Conservation (phyloP, 2,888 invertebrate genomes). For the Polyploca ridens region DNA sequence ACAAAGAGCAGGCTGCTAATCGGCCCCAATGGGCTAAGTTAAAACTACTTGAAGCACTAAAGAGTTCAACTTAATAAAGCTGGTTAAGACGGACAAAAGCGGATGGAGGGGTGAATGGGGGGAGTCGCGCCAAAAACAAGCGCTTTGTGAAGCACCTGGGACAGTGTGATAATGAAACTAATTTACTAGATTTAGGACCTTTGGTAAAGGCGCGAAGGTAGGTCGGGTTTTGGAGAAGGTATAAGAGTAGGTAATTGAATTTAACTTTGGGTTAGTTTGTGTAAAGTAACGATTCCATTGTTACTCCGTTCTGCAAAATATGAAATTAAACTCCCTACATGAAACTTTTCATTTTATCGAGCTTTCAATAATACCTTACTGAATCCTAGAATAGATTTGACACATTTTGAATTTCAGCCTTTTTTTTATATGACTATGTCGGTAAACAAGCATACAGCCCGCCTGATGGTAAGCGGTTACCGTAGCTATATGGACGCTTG, state of each 20-base stretch:
- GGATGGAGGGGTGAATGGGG: conserved; percentile 19
- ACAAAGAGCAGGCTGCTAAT: conserved; percentile 43
- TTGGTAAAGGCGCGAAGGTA: conserved; percentile 19
- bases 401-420: too few species aligned
- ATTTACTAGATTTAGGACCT: conserved; percentile 57
- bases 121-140: conserved; percentile 37
- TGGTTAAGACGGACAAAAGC: conserved; percentile 39
- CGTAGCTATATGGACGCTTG: too few species aligned
- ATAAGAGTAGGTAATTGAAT: conserved; percentile 12
- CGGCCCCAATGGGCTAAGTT: conserved; percentile 33
- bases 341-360: too few species aligned
- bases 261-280: background rate
- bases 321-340: too few species aligned
- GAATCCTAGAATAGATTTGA: too few species aligned
- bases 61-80: conserved; percentile 58
- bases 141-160: conserved; percentile 54
- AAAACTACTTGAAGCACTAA: conserved; percentile 44
- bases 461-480: too few species aligned
- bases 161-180: conserved; percentile 61
- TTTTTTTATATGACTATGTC: too few species aligned
- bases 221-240: conserved; percentile 23
- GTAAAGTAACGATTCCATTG: too few species aligned
- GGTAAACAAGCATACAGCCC: too few species aligned
- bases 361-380: too few species aligned
- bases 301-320: too few species aligned